Conservation (phyloP, 2,888 invertebrate species). For the Lydus trimaculatus region DNA sequence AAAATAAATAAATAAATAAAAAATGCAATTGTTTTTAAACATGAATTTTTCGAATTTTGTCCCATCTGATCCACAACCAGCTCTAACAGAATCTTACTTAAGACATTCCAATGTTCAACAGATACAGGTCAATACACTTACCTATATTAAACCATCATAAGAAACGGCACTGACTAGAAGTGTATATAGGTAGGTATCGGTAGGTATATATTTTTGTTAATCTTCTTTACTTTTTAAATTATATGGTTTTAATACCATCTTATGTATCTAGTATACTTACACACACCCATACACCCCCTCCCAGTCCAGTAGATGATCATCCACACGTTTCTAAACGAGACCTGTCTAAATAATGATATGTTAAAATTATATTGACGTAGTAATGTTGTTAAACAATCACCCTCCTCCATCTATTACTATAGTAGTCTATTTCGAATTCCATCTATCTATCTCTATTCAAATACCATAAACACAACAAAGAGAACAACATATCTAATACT, state of each 20-base stretch:
- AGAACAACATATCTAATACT: background rate
- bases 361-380: background rate
- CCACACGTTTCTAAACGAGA: background rate
- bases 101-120: slow-evolving; percentile 4
- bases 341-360: background rate
- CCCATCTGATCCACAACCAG: background rate
- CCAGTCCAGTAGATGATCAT: background rate
- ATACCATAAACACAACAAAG: background rate
- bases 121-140: slow-evolving; percentile 29
- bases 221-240: slow-evolving; percentile 7
- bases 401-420: no score
- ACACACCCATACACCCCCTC: background rate
- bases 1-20: no score
- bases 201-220: background rate
- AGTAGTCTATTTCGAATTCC: background rate
- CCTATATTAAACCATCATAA: slow-evolving; percentile 31
- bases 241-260: background rate
- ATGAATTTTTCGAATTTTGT: background rate
- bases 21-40: background rate
- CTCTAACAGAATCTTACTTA: slow-evolving; percentile 1
- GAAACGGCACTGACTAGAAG: slow-evolving; percentile 15
- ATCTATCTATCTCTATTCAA: background rate
- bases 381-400: background rate
- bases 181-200: background rate
- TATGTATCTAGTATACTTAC: background rate